Evolutionary conservation across 2,797 vertebrate species (phyloP).

Genomic region (Calcarius lapponicus): DNA sequence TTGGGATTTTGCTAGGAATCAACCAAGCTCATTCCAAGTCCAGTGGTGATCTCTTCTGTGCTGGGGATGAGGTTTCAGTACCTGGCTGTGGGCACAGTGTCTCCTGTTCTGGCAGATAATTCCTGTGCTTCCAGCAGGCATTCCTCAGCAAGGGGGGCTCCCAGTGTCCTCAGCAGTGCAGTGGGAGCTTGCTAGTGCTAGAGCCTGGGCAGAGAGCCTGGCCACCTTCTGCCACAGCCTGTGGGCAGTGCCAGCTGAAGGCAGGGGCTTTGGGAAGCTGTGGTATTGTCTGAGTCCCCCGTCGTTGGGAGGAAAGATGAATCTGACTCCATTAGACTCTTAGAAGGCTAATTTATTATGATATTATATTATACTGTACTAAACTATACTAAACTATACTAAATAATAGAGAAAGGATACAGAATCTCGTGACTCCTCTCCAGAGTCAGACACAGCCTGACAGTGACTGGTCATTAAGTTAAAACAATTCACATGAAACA

Average conservation of each 20-base stretch:
- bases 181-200: background rate
- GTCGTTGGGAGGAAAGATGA: too few relatives aligned
- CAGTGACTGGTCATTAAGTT: too few relatives aligned
- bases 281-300: too few relatives aligned
- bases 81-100: background rate
- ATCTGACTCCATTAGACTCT: too few relatives aligned
- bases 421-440: too few relatives aligned
- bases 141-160: background rate
- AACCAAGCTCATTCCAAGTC: background rate
- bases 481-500: too few relatives aligned
- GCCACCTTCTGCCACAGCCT: background rate
- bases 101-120: background rate
- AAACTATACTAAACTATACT: too few relatives aligned
- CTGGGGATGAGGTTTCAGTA: background rate
- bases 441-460: too few relatives aligned
- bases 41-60: background rate
- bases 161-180: background rate
- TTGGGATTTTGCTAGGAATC: background rate
- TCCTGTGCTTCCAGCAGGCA: background rate
- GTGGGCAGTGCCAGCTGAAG: background rate
- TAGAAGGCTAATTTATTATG: too few relatives aligned
- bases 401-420: too few relatives aligned
- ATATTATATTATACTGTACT: too few relatives aligned
- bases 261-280: background rate
- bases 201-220: background rate